phyloP scores from a whole-genome alignment of 2,888 invertebrate species.

The Rotaria sp. region DNA sequence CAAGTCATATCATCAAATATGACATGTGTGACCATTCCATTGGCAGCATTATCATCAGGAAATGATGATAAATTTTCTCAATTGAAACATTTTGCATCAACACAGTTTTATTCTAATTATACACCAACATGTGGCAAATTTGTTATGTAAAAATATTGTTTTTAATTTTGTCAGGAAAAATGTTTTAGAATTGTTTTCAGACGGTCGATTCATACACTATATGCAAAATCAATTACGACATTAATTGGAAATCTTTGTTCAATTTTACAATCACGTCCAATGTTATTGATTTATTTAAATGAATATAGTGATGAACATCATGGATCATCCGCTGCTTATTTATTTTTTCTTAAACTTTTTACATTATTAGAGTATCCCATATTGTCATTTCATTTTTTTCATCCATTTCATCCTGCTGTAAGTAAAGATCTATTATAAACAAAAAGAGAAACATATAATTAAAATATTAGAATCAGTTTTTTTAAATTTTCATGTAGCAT shows the following conservation, averaged over 20 bases:
- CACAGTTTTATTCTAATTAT: neutral
- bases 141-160: neutral
- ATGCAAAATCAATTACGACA: neutral
- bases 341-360: neutral
- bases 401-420: neutral
- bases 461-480: neutral
- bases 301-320: neutral
- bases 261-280: neutral
- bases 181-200: neutral
- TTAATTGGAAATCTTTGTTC: neutral
- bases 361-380: neutral
- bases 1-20: neutral
- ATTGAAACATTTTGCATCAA: neutral
- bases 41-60: neutral
- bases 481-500: neutral
- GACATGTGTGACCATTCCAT: neutral
- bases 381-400: neutral
- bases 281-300: neutral
- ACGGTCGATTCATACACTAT: neutral
- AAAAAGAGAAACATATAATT: too few relatives aligned
- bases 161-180: too few relatives aligned
- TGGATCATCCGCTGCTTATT: neutral
- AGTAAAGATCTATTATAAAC: neutral
- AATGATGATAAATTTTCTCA: neutral
- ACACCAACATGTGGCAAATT: neutral